Evolutionary conservation across 2,113 vertebrate species (phyloP).

Genomic region (Halichoerus grypus): DNA sequence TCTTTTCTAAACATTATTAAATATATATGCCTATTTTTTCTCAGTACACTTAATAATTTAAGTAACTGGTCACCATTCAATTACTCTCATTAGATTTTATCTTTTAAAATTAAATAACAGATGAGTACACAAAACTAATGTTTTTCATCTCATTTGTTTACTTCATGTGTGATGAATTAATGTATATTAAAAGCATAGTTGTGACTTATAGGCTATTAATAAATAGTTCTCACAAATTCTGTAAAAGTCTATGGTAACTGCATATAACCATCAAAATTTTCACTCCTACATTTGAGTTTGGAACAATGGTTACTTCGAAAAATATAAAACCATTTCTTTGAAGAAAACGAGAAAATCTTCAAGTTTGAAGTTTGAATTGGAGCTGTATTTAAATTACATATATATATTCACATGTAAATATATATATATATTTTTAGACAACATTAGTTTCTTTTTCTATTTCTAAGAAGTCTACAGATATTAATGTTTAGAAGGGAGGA

Average conservation of each 20-base stretch:
- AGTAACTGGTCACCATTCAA: background rate
- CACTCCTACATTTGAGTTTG: background rate
- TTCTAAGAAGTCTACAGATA: conserved; percentile 38
- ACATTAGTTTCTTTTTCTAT: conserved; percentile 19
- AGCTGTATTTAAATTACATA: conserved; percentile 67
- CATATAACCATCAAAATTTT: conserved; percentile 21
- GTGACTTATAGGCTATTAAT: background rate
- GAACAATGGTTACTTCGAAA: background rate
- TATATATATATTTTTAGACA: conserved; percentile 62
- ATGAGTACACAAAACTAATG: background rate
- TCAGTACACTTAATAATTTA: background rate
- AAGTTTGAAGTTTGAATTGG: background rate
- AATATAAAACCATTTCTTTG: background rate
- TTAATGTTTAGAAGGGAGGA: conserved; percentile 52
- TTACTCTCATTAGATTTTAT: background rate
- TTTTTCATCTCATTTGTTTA: conserved; percentile 43
- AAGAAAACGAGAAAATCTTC: background rate
- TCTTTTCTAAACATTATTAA: conserved; percentile 10
- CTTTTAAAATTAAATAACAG: conserved; percentile 26
- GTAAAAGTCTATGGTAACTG: background rate
- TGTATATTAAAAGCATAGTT: background rate
- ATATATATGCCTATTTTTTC: background rate
- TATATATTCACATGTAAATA: conserved; percentile 51
- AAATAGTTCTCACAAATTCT: background rate
- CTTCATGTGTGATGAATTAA: background rate